Base-by-base conservation (phyloP, 2,113 vertebrate species). In the Prinia subflava region DNA sequence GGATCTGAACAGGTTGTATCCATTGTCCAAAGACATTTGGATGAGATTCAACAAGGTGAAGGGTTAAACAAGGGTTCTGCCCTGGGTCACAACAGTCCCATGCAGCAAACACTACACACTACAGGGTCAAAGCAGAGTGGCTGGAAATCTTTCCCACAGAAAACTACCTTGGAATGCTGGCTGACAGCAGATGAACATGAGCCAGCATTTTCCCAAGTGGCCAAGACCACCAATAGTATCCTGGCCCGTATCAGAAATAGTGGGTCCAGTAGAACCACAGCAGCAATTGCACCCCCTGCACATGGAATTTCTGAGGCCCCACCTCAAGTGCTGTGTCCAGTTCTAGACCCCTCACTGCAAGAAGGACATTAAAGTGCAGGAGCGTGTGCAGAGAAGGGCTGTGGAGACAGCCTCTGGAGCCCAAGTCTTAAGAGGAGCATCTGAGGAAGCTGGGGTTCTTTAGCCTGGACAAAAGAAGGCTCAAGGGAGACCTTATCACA, bases 251-350 rank as follows among this genome's bases (percentile, higher is more conserved):
- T 68, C 20, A 62, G 47, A 5, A 68, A 35, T 0, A 55, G 24
- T 7, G 24, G 22, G 14, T 3, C 30, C 70, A 55, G n/a, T 7
- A 68, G 41, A 8, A 55, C 9, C 25, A 62, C 41, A 20, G 25
- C 41, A 62, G 25, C 6, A 6, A 55, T 23, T 47, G 20, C 3
- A 4, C 11, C 2, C 17, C 24, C 6, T 7, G 2, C 16, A 20
- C 3, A 3, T 5, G 11, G 24, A n/a, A 25, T 9, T 60, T 16
- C 33, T 68, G 46, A 75, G 39, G 46, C 30, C 18, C 12, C 10
- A 68, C 30, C 9, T 75, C 0, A 0, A 47, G 8, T 30, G 39
- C 24, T 68, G 13, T 13, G 24, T 53, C 39, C 13, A 41, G 9
- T 67, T 60, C 39, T 67, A 9, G 28, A 24, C 7, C 33, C 28